Conservation (phyloP, 2,113 vertebrate genomes). For the Phodopus roborovskii region DNA sequence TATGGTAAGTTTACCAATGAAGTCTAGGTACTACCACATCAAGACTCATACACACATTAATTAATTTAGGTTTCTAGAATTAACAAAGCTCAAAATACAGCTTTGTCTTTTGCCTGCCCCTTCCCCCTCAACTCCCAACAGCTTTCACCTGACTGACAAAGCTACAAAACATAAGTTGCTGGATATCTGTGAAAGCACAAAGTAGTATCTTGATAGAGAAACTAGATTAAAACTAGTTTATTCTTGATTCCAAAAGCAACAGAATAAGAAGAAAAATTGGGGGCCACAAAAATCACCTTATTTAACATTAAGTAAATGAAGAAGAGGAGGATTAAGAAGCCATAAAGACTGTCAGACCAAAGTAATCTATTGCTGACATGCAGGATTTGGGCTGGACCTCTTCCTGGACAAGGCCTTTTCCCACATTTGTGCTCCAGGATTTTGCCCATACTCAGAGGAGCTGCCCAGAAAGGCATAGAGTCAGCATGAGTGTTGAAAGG, state of each 20-base stretch:
- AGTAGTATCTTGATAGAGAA: neutral
- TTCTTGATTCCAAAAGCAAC: slow-evolving; percentile 50
- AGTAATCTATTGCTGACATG: slow-evolving; percentile 57
- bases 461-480: slow-evolving; percentile 68
- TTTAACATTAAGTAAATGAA: neutral
- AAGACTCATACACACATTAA: neutral
- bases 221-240: neutral
- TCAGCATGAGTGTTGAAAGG: slow-evolving; percentile 68
- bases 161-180: neutral
- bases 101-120: neutral
- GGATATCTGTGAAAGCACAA: neutral
- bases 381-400: slow-evolving; percentile 58
- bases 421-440: slow-evolving; percentile 54
- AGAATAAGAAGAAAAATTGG: neutral
- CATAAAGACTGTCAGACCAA: neutral
- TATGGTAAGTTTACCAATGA: neutral
- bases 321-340: neutral
- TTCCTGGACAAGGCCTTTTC: slow-evolving; percentile 74
- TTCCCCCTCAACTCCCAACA: no score
- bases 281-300: neutral
- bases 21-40: neutral
- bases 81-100: neutral
- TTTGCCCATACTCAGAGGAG: slow-evolving; percentile 67
- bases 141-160: neutral
- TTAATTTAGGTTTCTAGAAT: neutral